Percentiles rank a stretch among this genome's conserved stretches.
These are phyloP conservation scores for Drosophila monieri DNA, from an alignment of 2,888 invertebrate species.

Conservation along the genomic window DNA sequence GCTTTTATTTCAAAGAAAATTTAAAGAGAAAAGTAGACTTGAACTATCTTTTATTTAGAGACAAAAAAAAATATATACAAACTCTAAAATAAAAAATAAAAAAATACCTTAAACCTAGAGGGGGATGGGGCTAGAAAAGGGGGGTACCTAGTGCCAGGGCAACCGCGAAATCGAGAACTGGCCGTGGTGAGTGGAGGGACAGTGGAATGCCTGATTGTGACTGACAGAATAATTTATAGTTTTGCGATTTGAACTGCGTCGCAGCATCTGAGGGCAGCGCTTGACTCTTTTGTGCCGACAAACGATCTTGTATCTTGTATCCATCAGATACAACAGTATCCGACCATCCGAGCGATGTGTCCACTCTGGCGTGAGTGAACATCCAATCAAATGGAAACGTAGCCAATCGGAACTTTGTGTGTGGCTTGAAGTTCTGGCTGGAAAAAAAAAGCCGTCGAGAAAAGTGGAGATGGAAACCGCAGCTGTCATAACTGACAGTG, in stretches of 20 bases:
- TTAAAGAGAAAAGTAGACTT: no score
- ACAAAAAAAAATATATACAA: no score
- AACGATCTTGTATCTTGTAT: not conserved
- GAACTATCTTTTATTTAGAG: no score
- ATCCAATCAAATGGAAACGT: constrained; percentile 62
- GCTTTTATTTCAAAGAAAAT: no score
- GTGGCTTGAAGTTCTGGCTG: constrained; percentile 42
- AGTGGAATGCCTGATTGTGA: constrained; percentile 44
- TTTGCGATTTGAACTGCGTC: constrained; percentile 43
- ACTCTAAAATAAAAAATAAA: no score
- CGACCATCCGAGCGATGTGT: constrained; percentile 24
- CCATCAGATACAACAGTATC: constrained; percentile 10
- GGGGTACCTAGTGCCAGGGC: constrained; percentile 11
- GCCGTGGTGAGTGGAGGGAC: constrained; percentile 35
- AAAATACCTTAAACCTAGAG: no score
- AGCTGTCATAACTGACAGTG: constrained; percentile 57
- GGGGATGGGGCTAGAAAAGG: not conserved
- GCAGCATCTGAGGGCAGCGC: constrained; percentile 17
- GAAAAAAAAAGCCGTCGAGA: not conserved
- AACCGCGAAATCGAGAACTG: constrained; percentile 62
- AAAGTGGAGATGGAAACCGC: constrained; percentile 51
- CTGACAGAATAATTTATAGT: constrained; percentile 69
- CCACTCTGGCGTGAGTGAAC: constrained; percentile 49
- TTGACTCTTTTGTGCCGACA: constrained; percentile 30
- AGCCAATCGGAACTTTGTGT: constrained; percentile 51